phyloP scores from a whole-genome alignment of 2,113 vertebrate species.

The Paedocypris sp. region DNA sequence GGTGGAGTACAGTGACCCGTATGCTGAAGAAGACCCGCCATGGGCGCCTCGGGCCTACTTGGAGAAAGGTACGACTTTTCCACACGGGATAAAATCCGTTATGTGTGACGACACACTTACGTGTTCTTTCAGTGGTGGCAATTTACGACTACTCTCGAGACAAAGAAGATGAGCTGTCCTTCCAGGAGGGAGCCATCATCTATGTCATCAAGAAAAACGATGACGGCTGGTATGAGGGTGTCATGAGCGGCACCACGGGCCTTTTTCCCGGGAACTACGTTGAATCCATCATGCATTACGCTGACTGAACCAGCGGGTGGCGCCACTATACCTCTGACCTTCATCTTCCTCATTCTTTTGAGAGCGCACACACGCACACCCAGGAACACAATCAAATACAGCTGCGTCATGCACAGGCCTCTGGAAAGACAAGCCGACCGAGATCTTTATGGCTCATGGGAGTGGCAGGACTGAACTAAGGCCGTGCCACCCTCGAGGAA shows the following conservation, averaged over 20 bases:
- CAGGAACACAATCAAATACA: neutral
- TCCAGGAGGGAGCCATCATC: constrained; percentile 98
- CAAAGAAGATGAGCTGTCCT: constrained; percentile 96
- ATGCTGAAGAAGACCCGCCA: constrained; percentile 92
- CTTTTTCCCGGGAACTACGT: constrained; percentile 97
- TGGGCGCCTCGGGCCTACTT: constrained; percentile 87
- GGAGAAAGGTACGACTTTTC: constrained; percentile 28
- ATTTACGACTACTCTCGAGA: constrained; percentile 95
- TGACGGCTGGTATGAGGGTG: constrained; percentile 95
- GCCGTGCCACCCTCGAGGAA: no score
- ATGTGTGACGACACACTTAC: no score
- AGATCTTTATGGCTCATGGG: neutral
- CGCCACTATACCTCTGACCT: neutral
- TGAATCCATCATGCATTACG: constrained; percentile 99
- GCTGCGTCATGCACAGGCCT: neutral
- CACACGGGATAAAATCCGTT: no score
- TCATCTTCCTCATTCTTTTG: neutral
- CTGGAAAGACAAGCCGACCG: neutral
- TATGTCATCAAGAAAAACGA: constrained; percentile 99
- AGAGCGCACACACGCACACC: neutral
- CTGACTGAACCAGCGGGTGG: constrained; percentile 65
- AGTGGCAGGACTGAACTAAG: neutral
- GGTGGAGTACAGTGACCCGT: constrained; percentile 97
- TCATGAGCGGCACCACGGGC: constrained; percentile 94
- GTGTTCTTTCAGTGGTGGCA: constrained; percentile 95